Evolutionary conservation across 2,797 vertebrate species (phyloP).

Genomic region (Zalophus californianus): DNA sequence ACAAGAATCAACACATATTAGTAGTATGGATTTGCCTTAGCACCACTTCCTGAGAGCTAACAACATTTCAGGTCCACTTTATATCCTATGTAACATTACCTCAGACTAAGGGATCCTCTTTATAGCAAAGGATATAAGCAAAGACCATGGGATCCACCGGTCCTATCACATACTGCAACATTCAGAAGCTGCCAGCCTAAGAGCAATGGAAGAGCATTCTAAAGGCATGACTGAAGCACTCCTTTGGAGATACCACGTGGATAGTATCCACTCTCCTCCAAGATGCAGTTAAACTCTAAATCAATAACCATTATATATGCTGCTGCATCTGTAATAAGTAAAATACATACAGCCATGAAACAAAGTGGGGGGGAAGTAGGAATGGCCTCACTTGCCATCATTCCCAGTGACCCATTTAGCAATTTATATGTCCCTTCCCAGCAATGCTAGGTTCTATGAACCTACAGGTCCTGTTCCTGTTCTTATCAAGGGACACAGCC

Average conservation of each 20-base stretch:
- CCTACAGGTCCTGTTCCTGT: neutral
- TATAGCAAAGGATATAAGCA: neutral
- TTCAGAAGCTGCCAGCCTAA: neutral
- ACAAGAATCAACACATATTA: slow-evolving; percentile 32
- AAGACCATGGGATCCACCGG: neutral
- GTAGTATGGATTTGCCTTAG: neutral
- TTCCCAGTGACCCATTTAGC: neutral
- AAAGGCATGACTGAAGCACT: neutral
- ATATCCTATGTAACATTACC: neutral
- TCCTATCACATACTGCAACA: neutral
- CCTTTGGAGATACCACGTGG: neutral
- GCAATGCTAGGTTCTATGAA: neutral
- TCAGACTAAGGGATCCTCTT: neutral
- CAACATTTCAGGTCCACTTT: neutral
- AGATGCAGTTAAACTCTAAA: neutral
- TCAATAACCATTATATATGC: neutral
- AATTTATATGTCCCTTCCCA: neutral
- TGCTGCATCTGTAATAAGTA: neutral
- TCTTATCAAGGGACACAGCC: neutral
- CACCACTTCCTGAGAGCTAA: neutral
- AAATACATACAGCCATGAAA: slow-evolving; percentile 33
- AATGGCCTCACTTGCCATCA: neutral
- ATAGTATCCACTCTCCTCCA: neutral
- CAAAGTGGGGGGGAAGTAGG: neutral
- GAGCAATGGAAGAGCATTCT: neutral